Evolutionary conservation across 1,140 invertebrate genomes (phyloP), one percentile per base, ranked within the genome.

Genomic region (Tetraneura akinire): DNA sequence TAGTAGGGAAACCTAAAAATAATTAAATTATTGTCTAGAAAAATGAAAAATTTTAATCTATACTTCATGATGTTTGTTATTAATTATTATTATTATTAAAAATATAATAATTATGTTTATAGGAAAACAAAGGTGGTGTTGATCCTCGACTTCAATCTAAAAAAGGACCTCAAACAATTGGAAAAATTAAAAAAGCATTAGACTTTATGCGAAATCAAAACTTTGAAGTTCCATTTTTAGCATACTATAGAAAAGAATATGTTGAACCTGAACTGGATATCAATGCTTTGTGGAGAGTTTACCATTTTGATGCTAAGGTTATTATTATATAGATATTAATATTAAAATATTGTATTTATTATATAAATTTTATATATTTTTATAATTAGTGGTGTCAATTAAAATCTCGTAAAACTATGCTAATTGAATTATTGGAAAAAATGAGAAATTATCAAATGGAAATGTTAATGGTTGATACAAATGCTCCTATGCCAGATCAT

Each of bases 221-320:
- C 49, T 89, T 96, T 83, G 97, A 98, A 88, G 96, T 98, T 32
- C 96, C 98, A 1, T 99, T 99, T 84, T 99, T 99, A 83, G 95
- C 96, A 0, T 98, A 98, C 85, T 99, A 99, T 84, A 89, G 98
- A 32, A 99, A 99, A 86, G 98, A 99, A 86, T 97, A 98, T 85
- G 95, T 98, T 0, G 91, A 96, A 83, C 95, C 96, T 0, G 96
- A 98, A 83, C 86, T 99, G 13, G 95, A 92, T 80, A 96, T 98
- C 26, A 96, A 96, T 84, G 97, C 99, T 85, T 86, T 99, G 1
- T 99, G 98, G 98, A 95, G 94, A 85, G 92, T 99, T 1, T 99
- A 97, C 85, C 93, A 95, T 83, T 97, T 90, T 85, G 97, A 98
- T 87, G 96, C 94, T 53, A 97, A 96, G 88, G 91, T 82, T 76